These are phyloP conservation scores for Paguma larvata DNA, from an alignment of 2,797 vertebrate species.

Conservation along the genomic window DNA sequence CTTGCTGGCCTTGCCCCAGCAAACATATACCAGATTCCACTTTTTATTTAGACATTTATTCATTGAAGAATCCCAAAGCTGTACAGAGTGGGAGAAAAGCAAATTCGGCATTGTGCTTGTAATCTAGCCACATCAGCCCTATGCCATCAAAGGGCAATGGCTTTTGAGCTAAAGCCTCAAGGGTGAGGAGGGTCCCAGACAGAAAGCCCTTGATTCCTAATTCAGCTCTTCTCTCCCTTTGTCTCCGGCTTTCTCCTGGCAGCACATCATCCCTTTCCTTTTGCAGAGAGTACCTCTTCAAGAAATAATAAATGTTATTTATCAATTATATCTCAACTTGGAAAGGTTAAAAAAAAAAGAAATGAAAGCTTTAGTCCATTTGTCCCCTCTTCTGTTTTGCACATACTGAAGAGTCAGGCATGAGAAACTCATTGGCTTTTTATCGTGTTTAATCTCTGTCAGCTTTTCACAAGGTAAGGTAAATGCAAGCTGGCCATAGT, in stretches of 20 bases:
- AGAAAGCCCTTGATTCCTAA: background rate
- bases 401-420: background rate
- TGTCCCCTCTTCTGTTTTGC: background rate
- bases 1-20: background rate
- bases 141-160: background rate
- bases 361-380: background rate
- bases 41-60: background rate
- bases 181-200: no score
- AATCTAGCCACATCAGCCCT: background rate
- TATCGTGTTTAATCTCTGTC: background rate
- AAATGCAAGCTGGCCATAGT: background rate
- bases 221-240: background rate
- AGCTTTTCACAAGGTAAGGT: background rate
- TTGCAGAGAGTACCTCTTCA: background rate
- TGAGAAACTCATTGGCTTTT: background rate
- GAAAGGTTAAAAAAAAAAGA: background rate
- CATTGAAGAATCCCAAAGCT: slow-evolving; percentile 18
- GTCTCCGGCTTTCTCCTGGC: background rate
- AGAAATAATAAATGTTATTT: background rate
- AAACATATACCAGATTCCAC: background rate
- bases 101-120: background rate
- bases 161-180: background rate
- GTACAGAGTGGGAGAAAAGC: background rate
- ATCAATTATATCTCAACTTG: background rate
- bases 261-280: background rate